Evolutionary conservation across 2,888 invertebrate genomes (phyloP), one percentile per base, ranked within the genome.

Genomic region (Lepidocyrtoides sp.): DNA sequence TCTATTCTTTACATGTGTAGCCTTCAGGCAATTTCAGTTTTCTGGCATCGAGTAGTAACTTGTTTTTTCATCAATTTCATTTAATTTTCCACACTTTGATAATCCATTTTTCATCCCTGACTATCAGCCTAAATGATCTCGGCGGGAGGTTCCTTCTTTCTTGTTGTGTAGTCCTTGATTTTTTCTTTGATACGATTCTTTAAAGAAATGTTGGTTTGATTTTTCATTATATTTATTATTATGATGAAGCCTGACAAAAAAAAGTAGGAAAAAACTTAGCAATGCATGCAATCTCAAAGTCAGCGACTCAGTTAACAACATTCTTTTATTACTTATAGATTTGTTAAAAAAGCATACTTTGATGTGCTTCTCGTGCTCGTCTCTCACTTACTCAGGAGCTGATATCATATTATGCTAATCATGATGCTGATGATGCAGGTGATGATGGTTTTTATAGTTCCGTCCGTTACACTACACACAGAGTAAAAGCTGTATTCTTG

Each of bases 41-140:
- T 72, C 82, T 82, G 54, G 72, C 72, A 57, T 41, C 29, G 29
- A 41, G 48, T n/a, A 51, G 48, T 32, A 88, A 77, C 82, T 83
- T 77, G 79, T 84, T 83, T 79, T 81, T 89, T 89, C 72, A 72
- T 32, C 54, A 82, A 89, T 81, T 81, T 89, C 83, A 89, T 89
- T 89, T 89, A 83, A 75, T 89, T 84, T 89, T 75, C 83, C 77
- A 83, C 83, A 84, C 84, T 83, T 83, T 89, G 83, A 89, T 89
- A 84, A 89, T 89, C 82, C 66, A 89, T 89, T 77, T 89, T 84
- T 89, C 75, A 82, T 89, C 82, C 54, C 60, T 51, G 83, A 89
- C 57, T 89, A 89, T 89, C 89, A 83, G 26, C 7, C 26, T 83
- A 77, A 83, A 83, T 63, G 89, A 89, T 89, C 89, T 89, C 75